phyloP scores from a whole-genome alignment of 2,888 invertebrate genomes.

The Drosophila bunnanda region DNA sequence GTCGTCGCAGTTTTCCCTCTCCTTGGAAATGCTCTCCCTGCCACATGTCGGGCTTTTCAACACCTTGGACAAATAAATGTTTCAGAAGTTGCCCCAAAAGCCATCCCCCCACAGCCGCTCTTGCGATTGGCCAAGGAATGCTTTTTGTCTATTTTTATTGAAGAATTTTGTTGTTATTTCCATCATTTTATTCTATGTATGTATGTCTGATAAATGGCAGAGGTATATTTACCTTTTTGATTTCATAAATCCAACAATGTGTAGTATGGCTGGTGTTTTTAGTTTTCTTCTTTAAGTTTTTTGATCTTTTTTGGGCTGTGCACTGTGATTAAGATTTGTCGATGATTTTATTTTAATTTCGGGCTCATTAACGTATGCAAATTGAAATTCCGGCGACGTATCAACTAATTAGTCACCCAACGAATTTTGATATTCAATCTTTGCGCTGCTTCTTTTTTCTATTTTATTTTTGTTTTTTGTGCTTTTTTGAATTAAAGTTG shows the following conservation, averaged over 20 bases:
- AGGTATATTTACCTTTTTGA: slow-evolving; percentile 57
- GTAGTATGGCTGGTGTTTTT: slow-evolving; percentile 29
- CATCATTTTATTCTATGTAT: slow-evolving; percentile 1
- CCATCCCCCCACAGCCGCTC: slow-evolving; percentile 4
- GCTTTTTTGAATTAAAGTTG: slow-evolving; percentile 39
- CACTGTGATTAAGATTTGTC: slow-evolving; percentile 56
- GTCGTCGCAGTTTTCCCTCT: slow-evolving; percentile 38
- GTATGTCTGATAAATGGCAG: slow-evolving; percentile 29
- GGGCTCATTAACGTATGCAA: slow-evolving; percentile 55
- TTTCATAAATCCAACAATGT: slow-evolving; percentile 74
- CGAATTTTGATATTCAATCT: slow-evolving; percentile 31
- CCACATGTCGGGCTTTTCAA: slow-evolving; percentile 56
- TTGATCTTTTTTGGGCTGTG: slow-evolving; percentile 29
- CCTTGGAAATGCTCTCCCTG: slow-evolving; percentile 2
- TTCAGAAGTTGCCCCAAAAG: slow-evolving; percentile 37
- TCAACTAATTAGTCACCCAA: slow-evolving; percentile 69
- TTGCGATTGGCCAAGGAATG: slow-evolving; percentile 30
- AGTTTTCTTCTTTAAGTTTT: slow-evolving; percentile 12
- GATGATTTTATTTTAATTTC: slow-evolving; percentile 50
- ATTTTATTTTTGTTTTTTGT: slow-evolving; percentile 12
- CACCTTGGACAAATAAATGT: slow-evolving; percentile 75
- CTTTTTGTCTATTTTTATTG: slow-evolving; percentile 70
- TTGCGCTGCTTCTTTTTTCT: slow-evolving; percentile 6
- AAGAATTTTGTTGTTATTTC: slow-evolving; percentile 14
- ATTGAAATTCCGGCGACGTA: slow-evolving; percentile 65